Base-by-base conservation (phyloP, 2,888 invertebrate genomes). In the Agrotis segetum region DNA sequence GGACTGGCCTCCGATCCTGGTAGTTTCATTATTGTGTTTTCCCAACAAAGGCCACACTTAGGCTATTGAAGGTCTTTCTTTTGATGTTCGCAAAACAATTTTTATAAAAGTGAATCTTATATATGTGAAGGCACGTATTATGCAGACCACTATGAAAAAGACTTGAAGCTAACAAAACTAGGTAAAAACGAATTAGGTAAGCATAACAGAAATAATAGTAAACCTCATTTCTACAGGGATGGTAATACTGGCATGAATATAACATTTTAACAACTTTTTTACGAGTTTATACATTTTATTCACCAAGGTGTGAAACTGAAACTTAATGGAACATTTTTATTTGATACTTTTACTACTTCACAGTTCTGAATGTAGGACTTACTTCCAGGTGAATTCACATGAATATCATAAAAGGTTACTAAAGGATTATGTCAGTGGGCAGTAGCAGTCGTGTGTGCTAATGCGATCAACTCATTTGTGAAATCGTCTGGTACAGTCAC, bases 361-460 rank as follows among this genome's bases (percentile, higher is more conserved):
- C 29, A 47, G 24, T 77, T 53, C 6, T 34, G 40, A 40, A 11
- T 24, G 24, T 14, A 13, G 3, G 5, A 46, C 9, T 59, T n/a
- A 59, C 13, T 61, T 71, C 34, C 29, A 71, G 6, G 44, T 79
- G 72, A 60, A 52, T 75, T 55, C 79, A 64, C 63, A 16, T 6
- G 63, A 17, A 79, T 47, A 40, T 64, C 46, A 46, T 65, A 61
- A 78, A 71, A 55, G n/a, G 13, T 16, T 52, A 52, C 24, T 59
- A 71, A 55, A 78, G 63, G 55, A 55, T 75, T 71, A 40, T 61
- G 7, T 13, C 24, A 40, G 47, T 16, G 40, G 17, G 19, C 40
- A 52, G 6, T 4, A 59, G 77, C 68, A 60, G 46, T 59, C 52
- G 5, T 19, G 77, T 74, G 62, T 24, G 29, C 17, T 64, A 60